Conservation (phyloP, 2,797 vertebrate genomes). For the Danionella dracula region DNA sequence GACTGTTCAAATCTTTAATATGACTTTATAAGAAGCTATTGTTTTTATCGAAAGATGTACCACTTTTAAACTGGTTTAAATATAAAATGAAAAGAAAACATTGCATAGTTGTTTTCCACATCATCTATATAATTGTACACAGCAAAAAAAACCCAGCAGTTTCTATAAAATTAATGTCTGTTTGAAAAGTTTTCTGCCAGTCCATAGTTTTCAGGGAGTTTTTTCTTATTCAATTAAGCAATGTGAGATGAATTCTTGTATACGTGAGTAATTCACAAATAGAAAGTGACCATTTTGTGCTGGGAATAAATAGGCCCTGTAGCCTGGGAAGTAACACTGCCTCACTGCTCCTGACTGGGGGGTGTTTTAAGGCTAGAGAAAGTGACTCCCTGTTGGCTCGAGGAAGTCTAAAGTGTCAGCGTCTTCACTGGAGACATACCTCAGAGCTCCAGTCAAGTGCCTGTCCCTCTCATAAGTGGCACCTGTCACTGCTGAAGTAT, state of each 20-base stretch:
- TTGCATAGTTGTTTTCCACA: too few species aligned
- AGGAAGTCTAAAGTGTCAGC: constrained; percentile 50
- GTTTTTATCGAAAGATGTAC: too few species aligned
- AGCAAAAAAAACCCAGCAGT: too few species aligned
- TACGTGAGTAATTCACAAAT: constrained; percentile 19
- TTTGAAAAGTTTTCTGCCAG: too few species aligned
- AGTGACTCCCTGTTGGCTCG: constrained; percentile 44
- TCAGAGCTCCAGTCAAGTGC: neutral
- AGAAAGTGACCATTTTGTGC: constrained; percentile 27
- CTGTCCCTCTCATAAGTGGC: neutral
- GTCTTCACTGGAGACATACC: constrained; percentile 36
- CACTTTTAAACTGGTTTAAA: too few species aligned
- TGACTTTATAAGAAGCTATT: too few species aligned
- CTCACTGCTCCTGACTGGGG: constrained; percentile 14
- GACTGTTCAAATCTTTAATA: too few species aligned
- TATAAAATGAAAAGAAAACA: too few species aligned
- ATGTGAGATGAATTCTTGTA: neutral
- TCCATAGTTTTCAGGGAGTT: too few species aligned
- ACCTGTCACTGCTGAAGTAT: constrained; percentile 42
- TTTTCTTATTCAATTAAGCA: constrained; percentile 8
- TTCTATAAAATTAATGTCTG: too few species aligned
- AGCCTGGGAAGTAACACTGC: constrained; percentile 39
- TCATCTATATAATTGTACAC: too few species aligned
- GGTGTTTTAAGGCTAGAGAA: constrained; percentile 48
- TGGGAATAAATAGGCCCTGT: constrained; percentile 66